Evolutionary conservation across 2,797 vertebrate species (phyloP).

Genomic region (Takifugu ocellatus): DNA sequence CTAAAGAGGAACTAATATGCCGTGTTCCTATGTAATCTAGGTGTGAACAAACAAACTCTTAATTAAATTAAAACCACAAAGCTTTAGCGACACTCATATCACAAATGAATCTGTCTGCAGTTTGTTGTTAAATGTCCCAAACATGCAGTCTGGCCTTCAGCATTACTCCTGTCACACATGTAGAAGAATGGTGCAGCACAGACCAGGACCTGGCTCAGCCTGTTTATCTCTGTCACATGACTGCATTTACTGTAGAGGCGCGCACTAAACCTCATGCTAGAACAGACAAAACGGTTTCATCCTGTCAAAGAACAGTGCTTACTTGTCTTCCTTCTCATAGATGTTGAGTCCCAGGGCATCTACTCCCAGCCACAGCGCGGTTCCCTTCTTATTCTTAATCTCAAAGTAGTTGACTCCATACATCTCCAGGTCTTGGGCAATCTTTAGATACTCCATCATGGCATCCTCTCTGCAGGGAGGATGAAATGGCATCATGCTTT

Average conservation of each 20-base stretch:
- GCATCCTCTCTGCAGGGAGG: constrained; percentile 80
- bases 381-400: constrained; percentile 98
- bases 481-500: background rate
- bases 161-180: too few relatives aligned
- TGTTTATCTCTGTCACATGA: constrained; percentile 24
- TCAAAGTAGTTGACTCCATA: constrained; percentile 98
- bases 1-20: too few relatives aligned
- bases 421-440: constrained; percentile 97
- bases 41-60: too few relatives aligned
- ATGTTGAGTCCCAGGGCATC: constrained; percentile 95
- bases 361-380: constrained; percentile 92
- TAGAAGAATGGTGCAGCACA: background rate
- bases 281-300: constrained; percentile 10
- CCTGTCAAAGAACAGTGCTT: constrained; percentile 45
- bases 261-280: constrained; percentile 10
- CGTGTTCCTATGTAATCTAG: too few relatives aligned
- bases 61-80: too few relatives aligned
- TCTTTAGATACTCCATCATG: constrained; percentile 97
- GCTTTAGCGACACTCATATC: too few relatives aligned
- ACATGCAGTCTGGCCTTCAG: too few relatives aligned
- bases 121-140: too few relatives aligned
- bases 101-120: too few relatives aligned
- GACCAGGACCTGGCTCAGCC: constrained; percentile 31
- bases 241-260: too few relatives aligned
- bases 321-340: constrained; percentile 96